Base-by-base conservation (phyloP, 2,888 invertebrate genomes). In the Microdon myrmicae region DNA sequence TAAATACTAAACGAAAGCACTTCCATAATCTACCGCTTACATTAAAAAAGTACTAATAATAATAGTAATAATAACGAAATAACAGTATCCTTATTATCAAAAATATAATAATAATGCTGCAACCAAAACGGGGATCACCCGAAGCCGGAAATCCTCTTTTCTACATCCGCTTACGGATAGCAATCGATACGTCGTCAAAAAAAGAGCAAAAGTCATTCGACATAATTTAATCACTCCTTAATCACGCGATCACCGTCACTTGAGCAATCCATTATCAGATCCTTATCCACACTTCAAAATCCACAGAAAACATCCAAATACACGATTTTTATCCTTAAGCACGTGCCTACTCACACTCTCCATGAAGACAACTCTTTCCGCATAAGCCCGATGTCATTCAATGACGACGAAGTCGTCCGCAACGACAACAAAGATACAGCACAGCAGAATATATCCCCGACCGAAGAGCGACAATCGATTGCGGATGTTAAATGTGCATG, bases 401-500 rank as follows among this genome's bases (percentile, higher is more conserved):
- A n/a, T 14, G 39, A 44, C 32, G n/a, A n/a, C n/a, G n/a, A n/a
- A n/a, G n/a, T 45, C 31, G 32, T 31, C 29, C 5, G 22, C 7
- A 49, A 47, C 29, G 53, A 39, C 6, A 29, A 12, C 19, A 39
- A 44, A 29, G 10, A 14, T 6, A 3, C 22, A 31, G 13, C 31
- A 9, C 23, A 10, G 31, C 13, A 43, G 8, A 39, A 14, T n/a
- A n/a, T n/a, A n/a, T n/a, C n/a, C n/a, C n/a, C n/a, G n/a, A n/a
- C n/a, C n/a, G n/a, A 25, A 23, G 23, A 22, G 37, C 41, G 25
- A 56, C 64, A 64, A 51, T 58, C 47, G 58, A 64, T 58, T 64
- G 53, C 47, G 58, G 64, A 64, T 64, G 64, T 58, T 58, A 43
- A 47, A 47, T 64, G 58, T 38, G 58, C 64, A 47, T 64, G 58